phyloP scores from a whole-genome alignment of 2,888 invertebrate species.

The Tolmerus cingulatus region DNA sequence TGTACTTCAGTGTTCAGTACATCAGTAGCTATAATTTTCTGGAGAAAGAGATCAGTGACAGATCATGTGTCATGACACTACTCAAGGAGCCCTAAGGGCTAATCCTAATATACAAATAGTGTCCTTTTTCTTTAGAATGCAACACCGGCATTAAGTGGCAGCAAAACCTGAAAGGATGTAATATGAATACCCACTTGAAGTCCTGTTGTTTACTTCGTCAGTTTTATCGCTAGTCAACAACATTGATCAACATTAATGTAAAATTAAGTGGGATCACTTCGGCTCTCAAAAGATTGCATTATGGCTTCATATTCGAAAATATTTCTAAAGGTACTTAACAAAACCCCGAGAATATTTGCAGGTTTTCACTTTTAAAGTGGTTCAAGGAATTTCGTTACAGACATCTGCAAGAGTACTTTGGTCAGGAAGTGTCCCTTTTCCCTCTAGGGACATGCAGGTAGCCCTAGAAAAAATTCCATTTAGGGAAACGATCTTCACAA shows the following conservation, averaged over 20 bases:
- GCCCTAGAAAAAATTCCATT: background rate
- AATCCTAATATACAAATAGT: background rate
- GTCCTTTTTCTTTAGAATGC: background rate
- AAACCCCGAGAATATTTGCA: background rate
- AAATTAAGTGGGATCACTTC: constrained; percentile 20
- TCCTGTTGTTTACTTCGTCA: background rate
- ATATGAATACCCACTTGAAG: background rate
- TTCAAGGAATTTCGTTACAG: constrained; percentile 5
- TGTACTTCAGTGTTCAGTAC: background rate
- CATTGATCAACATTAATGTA: constrained; percentile 13
- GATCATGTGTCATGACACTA: constrained; percentile 25
- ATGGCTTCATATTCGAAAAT: background rate
- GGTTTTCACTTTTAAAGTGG: constrained; percentile 21
- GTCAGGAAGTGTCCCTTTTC: constrained; percentile 6
- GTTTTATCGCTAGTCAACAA: background rate
- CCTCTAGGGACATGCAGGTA: background rate
- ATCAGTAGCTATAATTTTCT: background rate
- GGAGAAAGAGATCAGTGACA: background rate
- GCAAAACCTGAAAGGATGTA: background rate
- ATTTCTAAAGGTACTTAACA: background rate
- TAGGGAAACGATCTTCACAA: background rate
- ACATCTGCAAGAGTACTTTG: background rate
- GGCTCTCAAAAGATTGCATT: background rate
- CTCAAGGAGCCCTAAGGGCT: constrained; percentile 1
- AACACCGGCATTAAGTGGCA: background rate